Percentiles rank a stretch among this genome's conserved stretches.
Evolutionary conservation across 1,140 invertebrate genomes (phyloP).

Genomic region (Neodiprion fabricii): DNA sequence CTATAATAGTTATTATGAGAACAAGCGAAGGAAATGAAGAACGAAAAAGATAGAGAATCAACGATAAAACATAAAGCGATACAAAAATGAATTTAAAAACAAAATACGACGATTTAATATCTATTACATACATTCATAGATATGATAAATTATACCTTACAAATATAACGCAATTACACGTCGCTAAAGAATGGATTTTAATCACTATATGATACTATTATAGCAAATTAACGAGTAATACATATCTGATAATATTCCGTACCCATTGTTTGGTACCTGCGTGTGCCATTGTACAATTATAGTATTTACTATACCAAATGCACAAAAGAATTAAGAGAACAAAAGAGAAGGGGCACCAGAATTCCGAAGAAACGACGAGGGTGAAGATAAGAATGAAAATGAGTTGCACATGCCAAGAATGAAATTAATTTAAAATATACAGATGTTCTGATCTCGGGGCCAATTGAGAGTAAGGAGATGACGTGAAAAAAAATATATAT

Average conservation of each 20-base stretch:
- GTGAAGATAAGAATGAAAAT: not conserved
- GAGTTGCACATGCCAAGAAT: not conserved
- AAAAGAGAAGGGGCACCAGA: not conserved
- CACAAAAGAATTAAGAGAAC: not conserved
- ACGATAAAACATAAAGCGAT: too few species aligned
- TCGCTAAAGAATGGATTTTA: not conserved
- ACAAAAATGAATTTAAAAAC: too few species aligned
- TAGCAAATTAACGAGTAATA: slow-evolving; percentile 6
- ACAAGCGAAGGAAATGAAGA: too few species aligned
- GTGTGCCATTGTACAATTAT: too few species aligned
- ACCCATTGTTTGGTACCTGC: not conserved
- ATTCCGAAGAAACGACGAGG: not conserved
- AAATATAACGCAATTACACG: not conserved
- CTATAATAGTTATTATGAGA: too few species aligned
- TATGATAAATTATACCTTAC: too few species aligned
- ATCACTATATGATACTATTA: not conserved
- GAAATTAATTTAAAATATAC: not conserved
- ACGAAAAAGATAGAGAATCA: too few species aligned
- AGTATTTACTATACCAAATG: not conserved
- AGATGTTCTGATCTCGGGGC: not conserved
- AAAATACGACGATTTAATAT: too few species aligned
- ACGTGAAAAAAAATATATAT: not conserved
- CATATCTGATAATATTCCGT: slow-evolving; percentile 9
- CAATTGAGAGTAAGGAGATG: slow-evolving; percentile 5
- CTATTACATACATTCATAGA: too few species aligned